Conservation (phyloP, 2,888 invertebrate species). For the Zhuqinia jingwanae region DNA sequence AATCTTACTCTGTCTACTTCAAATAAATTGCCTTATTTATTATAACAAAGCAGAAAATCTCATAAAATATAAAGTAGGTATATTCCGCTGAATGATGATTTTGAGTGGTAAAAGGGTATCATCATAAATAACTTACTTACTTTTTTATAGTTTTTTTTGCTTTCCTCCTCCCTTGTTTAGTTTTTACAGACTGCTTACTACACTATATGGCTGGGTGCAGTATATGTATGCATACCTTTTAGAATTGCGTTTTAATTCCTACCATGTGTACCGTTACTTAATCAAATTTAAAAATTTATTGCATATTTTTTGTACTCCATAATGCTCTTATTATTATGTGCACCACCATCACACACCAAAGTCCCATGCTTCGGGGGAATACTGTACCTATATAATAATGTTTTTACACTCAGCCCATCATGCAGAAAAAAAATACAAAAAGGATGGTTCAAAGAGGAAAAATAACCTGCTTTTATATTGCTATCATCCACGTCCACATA, state of each 20-base stretch:
- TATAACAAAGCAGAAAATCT: no score
- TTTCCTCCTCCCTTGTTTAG: no score
- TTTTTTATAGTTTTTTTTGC: conserved; percentile 1
- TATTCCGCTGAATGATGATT: neutral
- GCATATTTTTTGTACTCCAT: neutral
- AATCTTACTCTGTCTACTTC: no score
- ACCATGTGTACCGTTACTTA: conserved; percentile 53
- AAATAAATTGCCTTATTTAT: no score
- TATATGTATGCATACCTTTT: neutral
- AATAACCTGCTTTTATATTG: conserved; percentile 9
- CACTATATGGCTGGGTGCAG: no score
- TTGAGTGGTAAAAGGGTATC: neutral
- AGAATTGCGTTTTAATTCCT: conserved; percentile 56
- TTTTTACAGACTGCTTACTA: no score
- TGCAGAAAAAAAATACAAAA: neutral
- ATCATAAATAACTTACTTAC: neutral
- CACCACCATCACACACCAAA: neutral
- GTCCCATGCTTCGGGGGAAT: neutral
- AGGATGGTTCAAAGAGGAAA: neutral
- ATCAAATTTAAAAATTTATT: conserved; percentile 60
- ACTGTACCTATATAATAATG: neutral
- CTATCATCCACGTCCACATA: neutral
- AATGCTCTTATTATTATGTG: neutral
- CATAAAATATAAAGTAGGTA: no score
- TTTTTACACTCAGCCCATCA: neutral